Conservation (phyloP, 2,797 vertebrate genomes). For the Tragelaphus eurycerus region DNA sequence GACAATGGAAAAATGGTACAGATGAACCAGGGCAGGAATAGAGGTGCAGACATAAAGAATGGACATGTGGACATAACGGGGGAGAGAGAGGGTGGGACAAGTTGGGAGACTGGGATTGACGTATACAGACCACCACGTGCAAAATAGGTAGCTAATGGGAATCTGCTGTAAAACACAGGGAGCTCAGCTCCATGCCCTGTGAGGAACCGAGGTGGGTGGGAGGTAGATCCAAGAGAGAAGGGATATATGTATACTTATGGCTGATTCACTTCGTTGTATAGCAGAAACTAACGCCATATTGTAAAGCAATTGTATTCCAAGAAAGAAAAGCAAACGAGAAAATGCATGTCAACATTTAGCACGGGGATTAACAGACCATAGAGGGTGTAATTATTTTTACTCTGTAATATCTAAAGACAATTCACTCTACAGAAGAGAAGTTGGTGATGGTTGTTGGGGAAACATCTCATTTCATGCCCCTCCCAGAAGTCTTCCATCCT, state of each 20-base stretch:
- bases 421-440: neutral
- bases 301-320: neutral
- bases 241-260: neutral
- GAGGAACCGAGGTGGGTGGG: neutral
- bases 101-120: neutral
- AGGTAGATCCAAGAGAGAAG: neutral
- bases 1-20: neutral
- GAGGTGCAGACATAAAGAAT: neutral
- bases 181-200: neutral
- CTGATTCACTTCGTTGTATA: neutral
- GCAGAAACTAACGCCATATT: neutral
- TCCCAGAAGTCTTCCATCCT: neutral
- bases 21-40: neutral
- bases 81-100: neutral
- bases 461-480: fast-evolving
- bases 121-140: neutral
- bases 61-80: neutral
- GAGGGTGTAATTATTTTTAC: neutral
- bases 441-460: neutral
- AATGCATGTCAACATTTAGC: neutral
- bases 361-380: no score
- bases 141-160: neutral
- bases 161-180: neutral
- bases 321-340: neutral
- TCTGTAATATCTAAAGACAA: neutral